Conservation (phyloP, 2,888 invertebrate species). For the Oeneis ivallda region DNA sequence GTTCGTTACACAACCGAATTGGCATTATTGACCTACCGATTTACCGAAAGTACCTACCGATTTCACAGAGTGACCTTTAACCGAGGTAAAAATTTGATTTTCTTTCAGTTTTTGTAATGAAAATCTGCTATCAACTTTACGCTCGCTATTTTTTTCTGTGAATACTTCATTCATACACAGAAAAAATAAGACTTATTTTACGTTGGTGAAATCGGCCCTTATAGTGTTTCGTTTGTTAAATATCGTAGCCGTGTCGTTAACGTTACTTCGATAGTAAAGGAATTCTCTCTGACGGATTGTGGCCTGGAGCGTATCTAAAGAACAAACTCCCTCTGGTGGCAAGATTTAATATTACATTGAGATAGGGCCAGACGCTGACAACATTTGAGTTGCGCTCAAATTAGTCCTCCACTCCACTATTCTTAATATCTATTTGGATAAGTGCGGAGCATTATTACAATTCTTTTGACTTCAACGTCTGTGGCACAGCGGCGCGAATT, state of each 20-base stretch:
- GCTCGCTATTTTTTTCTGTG: too few species aligned
- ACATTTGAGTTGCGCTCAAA: slow-evolving; percentile 28
- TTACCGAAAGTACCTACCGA: too few species aligned
- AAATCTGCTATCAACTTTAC: too few species aligned
- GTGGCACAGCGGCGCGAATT: background rate
- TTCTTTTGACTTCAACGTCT: background rate
- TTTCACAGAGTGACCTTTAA: too few species aligned
- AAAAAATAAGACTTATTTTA: too few species aligned
- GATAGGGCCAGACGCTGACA: slow-evolving; percentile 31
- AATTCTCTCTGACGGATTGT: slow-evolving; percentile 34
- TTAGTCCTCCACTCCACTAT: slow-evolving; percentile 23
- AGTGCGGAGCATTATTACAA: slow-evolving; percentile 1
- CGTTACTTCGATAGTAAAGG: background rate
- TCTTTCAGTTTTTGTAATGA: too few species aligned
- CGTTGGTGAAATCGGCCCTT: too few species aligned
- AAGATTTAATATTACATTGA: slow-evolving; percentile 38
- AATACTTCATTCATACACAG: too few species aligned
- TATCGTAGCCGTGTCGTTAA: slow-evolving; percentile 2
- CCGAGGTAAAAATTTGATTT: too few species aligned
- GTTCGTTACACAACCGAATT: too few species aligned
- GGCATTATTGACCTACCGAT: too few species aligned
- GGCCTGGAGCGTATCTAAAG: slow-evolving; percentile 36
- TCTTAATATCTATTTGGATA: slow-evolving; percentile 13
- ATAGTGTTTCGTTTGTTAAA: background rate
- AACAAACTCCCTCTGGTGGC: slow-evolving; percentile 38